Conservation (phyloP, 2,888 invertebrate species). For the Drosophila maculinotata region DNA sequence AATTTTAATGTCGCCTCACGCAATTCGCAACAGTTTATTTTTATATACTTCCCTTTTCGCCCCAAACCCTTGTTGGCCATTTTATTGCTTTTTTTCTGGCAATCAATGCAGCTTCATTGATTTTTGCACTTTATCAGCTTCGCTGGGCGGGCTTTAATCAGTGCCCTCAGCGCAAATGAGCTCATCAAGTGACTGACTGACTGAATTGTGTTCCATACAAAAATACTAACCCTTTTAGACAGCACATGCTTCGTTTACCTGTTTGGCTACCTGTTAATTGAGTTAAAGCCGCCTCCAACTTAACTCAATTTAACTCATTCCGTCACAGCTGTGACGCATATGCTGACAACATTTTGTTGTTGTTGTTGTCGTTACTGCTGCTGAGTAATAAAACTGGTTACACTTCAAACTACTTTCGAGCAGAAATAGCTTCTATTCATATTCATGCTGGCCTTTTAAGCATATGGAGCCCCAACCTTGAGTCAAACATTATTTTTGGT, state of each 20-base stretch:
- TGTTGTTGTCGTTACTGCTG: constrained; percentile 1
- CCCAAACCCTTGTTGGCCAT: constrained; percentile 11
- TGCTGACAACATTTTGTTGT: not conserved
- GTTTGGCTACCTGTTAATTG: constrained; percentile 54
- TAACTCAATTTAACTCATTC: constrained; percentile 28
- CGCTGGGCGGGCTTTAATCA: constrained; percentile 48
- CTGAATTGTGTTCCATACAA: constrained; percentile 4
- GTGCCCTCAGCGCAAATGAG: constrained; percentile 58
- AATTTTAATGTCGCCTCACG: constrained; percentile 66
- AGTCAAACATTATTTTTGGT: constrained; percentile 3
- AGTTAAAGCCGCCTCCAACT: constrained; percentile 19
- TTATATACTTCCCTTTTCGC: constrained; percentile 28
- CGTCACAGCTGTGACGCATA: constrained; percentile 50
- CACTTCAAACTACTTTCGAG: constrained; percentile 19
- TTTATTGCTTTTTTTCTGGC: constrained; percentile 22
- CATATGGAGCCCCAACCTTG: constrained; percentile 22
- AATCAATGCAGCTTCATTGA: constrained; percentile 69
- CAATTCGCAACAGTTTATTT: constrained; percentile 57
- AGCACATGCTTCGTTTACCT: constrained; percentile 21
- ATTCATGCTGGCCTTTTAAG: constrained; percentile 15
- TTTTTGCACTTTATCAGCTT: constrained; percentile 81
- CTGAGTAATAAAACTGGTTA: constrained; percentile 45
- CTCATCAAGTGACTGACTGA: constrained; percentile 49
- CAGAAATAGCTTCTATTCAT: constrained; percentile 18
- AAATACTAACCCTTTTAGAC: constrained; percentile 14